Conservation (phyloP, 1,140 invertebrate species). For the Tetranychus cinnabarinus region DNA sequence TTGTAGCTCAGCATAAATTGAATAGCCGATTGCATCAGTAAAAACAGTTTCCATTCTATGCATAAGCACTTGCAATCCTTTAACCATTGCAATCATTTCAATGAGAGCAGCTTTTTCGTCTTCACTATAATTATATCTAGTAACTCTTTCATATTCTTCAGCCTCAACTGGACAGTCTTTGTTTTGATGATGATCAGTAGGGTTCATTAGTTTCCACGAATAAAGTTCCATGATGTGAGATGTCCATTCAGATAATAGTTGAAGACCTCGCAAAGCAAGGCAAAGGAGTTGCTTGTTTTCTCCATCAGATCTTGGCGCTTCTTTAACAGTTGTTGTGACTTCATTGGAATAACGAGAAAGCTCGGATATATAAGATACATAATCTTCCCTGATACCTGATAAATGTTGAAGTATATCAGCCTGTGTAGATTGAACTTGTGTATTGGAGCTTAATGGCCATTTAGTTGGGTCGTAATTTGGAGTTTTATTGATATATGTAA, state of each 20-base stretch:
- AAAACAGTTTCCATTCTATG: slow-evolving; percentile 92
- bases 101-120: slow-evolving; percentile 96
- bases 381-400: slow-evolving; percentile 80
- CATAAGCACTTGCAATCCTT: slow-evolving; percentile 91
- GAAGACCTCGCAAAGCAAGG: slow-evolving; percentile 67
- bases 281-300: slow-evolving; percentile 85
- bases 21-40: slow-evolving; percentile 74
- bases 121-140: slow-evolving; percentile 87
- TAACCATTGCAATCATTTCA: slow-evolving; percentile 98
- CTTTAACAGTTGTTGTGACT: slow-evolving; percentile 72
- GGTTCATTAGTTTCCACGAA: slow-evolving; percentile 93
- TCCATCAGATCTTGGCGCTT: slow-evolving; percentile 55
- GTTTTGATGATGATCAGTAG: slow-evolving; percentile 90
- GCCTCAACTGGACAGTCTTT: slow-evolving; percentile 81
- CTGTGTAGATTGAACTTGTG: slow-evolving; percentile 54
- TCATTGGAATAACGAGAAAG: slow-evolving; percentile 83
- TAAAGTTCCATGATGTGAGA: slow-evolving; percentile 90
- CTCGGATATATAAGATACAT: slow-evolving; percentile 92
- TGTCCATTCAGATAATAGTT: slow-evolving; percentile 87
- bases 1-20: slow-evolving; percentile 90
- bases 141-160: slow-evolving; percentile 97
- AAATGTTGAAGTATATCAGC: slow-evolving; percentile 88
- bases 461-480: slow-evolving; percentile 75
- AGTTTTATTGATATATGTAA: slow-evolving; percentile 73
- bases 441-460: slow-evolving; percentile 71